phyloP scores from a whole-genome alignment of 2,888 invertebrate genomes.

The Scaeva pyrastri region DNA sequence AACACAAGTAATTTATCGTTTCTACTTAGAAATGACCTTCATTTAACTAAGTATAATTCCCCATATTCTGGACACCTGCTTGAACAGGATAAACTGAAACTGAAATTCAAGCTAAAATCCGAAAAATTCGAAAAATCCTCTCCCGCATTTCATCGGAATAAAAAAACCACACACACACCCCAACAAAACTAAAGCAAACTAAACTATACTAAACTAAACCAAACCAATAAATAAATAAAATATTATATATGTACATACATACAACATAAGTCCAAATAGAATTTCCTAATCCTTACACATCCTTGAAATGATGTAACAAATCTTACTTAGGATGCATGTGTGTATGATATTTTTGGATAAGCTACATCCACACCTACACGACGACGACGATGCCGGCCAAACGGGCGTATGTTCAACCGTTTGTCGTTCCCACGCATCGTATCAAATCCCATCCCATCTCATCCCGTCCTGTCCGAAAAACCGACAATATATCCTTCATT shows the following conservation, averaged over 20 bases:
- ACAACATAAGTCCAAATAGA: constrained; percentile 51
- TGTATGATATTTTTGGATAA: no score
- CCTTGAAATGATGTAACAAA: constrained; percentile 50
- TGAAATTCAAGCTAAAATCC: constrained; percentile 1
- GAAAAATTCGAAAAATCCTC: background rate
- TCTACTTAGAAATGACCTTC: constrained; percentile 28
- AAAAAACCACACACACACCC: no score
- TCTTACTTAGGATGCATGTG: constrained; percentile 11
- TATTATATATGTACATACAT: constrained; percentile 30
- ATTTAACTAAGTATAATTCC: background rate
- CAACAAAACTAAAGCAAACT: no score
- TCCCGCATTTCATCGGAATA: constrained; percentile 6
- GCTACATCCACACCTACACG: no score
- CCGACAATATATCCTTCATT: constrained; percentile 49
- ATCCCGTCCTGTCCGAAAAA: background rate
- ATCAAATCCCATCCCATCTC: no score
- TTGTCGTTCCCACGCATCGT: constrained; percentile 1
- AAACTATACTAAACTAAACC: background rate
- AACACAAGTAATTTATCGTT: constrained; percentile 39
- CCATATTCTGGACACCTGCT: constrained; percentile 15
- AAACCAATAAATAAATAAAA: constrained; percentile 46
- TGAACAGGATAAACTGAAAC: background rate
- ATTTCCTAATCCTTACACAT: constrained; percentile 57
- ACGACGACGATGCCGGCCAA: no score
- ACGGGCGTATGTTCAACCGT: no score